Evolutionary conservation across 1,140 invertebrate species (phyloP).

Genomic region (Bradysia coprophila): DNA sequence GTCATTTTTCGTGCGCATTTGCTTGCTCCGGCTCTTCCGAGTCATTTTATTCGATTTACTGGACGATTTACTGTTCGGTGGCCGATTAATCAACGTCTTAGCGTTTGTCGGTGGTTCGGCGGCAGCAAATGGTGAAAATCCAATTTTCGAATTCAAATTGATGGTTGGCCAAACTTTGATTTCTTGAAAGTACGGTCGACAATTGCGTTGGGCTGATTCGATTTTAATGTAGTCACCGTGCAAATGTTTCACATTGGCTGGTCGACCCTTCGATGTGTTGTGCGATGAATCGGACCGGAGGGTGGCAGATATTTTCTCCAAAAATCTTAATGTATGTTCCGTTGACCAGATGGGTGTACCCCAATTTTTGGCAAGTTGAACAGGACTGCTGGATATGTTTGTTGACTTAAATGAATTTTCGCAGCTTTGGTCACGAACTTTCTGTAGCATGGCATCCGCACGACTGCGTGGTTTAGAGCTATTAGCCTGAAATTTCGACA

Average conservation of each 20-base stretch:
- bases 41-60: neutral
- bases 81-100: neutral
- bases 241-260: conserved; percentile 5
- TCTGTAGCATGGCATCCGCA: conserved; percentile 49
- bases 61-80: neutral
- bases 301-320: conserved; percentile 14
- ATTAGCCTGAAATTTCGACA: neutral
- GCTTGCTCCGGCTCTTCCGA: neutral
- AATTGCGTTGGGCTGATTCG: conserved; percentile 16
- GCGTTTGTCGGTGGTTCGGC: neutral
- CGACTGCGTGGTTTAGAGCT: conserved; percentile 28
- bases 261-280: neutral
- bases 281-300: neutral
- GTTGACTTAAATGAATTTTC: conserved; percentile 5
- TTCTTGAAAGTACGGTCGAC: conserved; percentile 20
- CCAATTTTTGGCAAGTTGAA: conserved; percentile 31
- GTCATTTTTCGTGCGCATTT: neutral
- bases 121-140: neutral
- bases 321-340: conserved; percentile 26
- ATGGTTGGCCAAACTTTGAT: conserved; percentile 21
- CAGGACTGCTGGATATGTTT: conserved; percentile 27
- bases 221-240: conserved; percentile 18
- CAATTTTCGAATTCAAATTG: conserved; percentile 5
- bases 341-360: conserved; percentile 36
- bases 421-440: conserved; percentile 27